Evolutionary conservation across 2,113 vertebrate species (phyloP).

Genomic region (Regulus satrapa): DNA sequence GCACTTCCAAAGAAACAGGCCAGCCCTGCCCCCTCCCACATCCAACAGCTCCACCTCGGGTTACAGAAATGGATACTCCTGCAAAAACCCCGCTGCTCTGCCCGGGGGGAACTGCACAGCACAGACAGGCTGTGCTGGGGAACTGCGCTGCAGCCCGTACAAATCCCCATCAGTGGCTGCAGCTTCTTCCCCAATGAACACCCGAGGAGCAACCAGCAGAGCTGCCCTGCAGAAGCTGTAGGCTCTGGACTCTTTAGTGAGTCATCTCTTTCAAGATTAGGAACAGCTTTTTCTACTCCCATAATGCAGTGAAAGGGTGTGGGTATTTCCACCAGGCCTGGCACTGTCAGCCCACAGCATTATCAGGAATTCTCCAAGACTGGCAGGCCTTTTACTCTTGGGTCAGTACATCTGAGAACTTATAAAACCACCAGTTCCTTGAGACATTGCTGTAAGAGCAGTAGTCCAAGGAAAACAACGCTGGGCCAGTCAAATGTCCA

Average conservation of each 20-base stretch:
- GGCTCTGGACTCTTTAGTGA: background rate
- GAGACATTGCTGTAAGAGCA: background rate
- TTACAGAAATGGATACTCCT: background rate
- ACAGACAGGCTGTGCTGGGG: background rate
- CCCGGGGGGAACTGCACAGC: background rate
- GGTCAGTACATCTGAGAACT: background rate
- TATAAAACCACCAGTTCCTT: background rate
- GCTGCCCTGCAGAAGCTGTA: background rate
- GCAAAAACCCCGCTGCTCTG: background rate
- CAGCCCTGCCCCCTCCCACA: too few relatives aligned
- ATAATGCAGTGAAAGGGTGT: background rate
- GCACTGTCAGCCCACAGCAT: background rate
- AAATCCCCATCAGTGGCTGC: background rate
- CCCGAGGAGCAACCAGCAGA: background rate
- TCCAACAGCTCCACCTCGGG: background rate
- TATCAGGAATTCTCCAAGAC: background rate
- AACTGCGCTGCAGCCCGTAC: background rate
- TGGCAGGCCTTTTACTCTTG: background rate
- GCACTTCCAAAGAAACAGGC: background rate
- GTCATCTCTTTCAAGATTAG: background rate
- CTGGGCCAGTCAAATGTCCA: background rate
- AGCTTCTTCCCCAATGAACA: background rate
- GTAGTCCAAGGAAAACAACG: background rate
- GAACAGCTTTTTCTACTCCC: background rate
- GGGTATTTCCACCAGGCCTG: background rate